Base-by-base conservation (phyloP, 2,113 vertebrate genomes). In the Pedionomus torquatus region DNA sequence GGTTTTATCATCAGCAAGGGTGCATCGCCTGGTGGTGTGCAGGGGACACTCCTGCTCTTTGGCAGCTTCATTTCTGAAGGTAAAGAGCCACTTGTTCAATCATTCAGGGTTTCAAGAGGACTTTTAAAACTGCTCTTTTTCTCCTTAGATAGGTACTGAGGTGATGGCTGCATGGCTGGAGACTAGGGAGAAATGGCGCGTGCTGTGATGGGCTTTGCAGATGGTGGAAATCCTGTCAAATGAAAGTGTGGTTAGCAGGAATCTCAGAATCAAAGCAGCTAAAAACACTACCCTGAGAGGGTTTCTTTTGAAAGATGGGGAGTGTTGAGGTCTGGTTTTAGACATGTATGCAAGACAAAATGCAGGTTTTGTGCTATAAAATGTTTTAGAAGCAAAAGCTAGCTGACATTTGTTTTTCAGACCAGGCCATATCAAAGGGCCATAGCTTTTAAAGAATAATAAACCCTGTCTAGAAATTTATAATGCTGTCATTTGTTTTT, bases 391-490 rank as follows among this genome's bases (percentile, higher is more conserved):
- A 82, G 61, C 79, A 90, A 89, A 96, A 90, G 51, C 68, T 87
- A 80, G 35, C 44, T 76, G 75, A 31, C 10, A 16, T 66, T 82
- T 35, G n/a, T 43, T 90, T 86, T 87, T 87, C 80, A 61, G n/a
- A 57, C 18, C 1, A 23, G 77, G 79, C 49, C 35, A 2, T 86
- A 39, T 81, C 86, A 61, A 93, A 64, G 18, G 52, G 9, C 30
- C 85, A 41, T 80, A 74, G 43, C 43, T 83, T 87, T 68, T 37
- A 81, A 83, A 83, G 72, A 65, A 81, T 78, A 83, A 74, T 79
- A 78, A 91, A 44, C 26, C 20, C 20, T 90, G 52, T 76, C 78
- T 48, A 18, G 90, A 54, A 81, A 82, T 96, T 97, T 95, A 96
- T 94, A 97, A 87, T 85, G 68, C 70, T 79, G 77, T 91, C 43